These are phyloP conservation scores for Sebastes dallii DNA, from an alignment of 2,797 vertebrate genomes.

Conservation along the genomic window DNA sequence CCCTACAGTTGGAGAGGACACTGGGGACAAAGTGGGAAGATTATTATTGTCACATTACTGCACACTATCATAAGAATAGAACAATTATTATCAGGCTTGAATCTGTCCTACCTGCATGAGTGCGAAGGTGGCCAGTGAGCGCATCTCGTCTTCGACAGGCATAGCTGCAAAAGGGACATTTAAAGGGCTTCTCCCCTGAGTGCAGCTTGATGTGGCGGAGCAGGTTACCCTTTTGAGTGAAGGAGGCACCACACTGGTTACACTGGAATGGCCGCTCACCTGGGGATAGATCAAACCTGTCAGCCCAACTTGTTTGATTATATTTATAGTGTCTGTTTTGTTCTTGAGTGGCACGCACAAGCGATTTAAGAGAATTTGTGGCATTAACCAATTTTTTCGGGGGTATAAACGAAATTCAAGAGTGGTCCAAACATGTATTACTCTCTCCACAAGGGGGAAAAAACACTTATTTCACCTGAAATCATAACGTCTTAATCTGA, in stretches of 20 bases:
- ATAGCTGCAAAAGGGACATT: slow-evolving; percentile 97
- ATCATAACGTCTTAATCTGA: background rate
- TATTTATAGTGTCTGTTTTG: background rate
- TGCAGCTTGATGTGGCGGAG: slow-evolving; percentile 98
- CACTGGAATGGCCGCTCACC: slow-evolving; percentile 97
- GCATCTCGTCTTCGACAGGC: slow-evolving; percentile 94
- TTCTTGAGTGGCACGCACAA: background rate
- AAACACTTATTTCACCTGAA: background rate
- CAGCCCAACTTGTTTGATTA: background rate
- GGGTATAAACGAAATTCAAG: background rate
- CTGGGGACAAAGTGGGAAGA: slow-evolving; percentile 69
- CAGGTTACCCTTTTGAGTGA: slow-evolving; percentile 97
- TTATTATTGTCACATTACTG: background rate
- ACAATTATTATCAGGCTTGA: background rate
- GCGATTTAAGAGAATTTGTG: too few relatives aligned
- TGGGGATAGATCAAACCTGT: slow-evolving; percentile 67
- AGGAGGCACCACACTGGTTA: slow-evolving; percentile 97
- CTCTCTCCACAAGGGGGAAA: background rate
- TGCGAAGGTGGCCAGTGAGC: slow-evolving; percentile 95
- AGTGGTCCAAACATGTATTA: background rate
- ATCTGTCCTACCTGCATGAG: slow-evolving; percentile 89
- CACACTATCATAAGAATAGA: background rate
- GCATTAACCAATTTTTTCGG: background rate
- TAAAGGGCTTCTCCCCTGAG: slow-evolving; percentile 98
- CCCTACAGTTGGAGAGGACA: slow-evolving; percentile 94